Conservation (phyloP, 2,113 vertebrate species). For the Clarias macrocephalus region DNA sequence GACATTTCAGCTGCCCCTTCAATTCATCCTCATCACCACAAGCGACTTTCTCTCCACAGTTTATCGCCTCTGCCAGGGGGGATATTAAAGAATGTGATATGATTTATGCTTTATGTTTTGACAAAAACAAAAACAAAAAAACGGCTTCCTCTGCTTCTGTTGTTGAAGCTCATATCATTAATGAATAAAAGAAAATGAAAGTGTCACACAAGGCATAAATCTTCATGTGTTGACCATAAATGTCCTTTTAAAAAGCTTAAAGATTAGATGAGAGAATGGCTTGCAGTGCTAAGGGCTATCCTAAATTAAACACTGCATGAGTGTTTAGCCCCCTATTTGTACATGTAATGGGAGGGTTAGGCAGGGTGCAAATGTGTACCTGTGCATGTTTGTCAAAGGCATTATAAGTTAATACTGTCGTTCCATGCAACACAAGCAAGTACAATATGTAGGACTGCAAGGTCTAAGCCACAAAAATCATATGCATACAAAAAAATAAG, state of each 20-base stretch:
- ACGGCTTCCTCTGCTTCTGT: slow-evolving; percentile 31
- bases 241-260: neutral
- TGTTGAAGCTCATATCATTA: slow-evolving; percentile 26
- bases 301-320: neutral
- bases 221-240: neutral
- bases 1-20: neutral
- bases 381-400: neutral
- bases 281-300: neutral
- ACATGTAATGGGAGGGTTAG: neutral
- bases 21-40: slow-evolving; percentile 60
- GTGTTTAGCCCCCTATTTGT: neutral
- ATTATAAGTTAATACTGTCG: neutral
- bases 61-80: slow-evolving; percentile 44
- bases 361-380: neutral
- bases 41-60: slow-evolving; percentile 57
- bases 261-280: neutral
- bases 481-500: neutral
- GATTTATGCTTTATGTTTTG: slow-evolving; percentile 59
- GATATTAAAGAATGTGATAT: slow-evolving; percentile 51
- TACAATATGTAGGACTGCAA: neutral
- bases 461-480: neutral
- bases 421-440: neutral
- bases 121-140: slow-evolving; percentile 6
- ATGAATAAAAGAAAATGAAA: slow-evolving; percentile 23
- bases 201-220: slow-evolving; percentile 38